Evolutionary conservation across 2,797 vertebrate genomes (phyloP).

Genomic region (Pristis pectinata): DNA sequence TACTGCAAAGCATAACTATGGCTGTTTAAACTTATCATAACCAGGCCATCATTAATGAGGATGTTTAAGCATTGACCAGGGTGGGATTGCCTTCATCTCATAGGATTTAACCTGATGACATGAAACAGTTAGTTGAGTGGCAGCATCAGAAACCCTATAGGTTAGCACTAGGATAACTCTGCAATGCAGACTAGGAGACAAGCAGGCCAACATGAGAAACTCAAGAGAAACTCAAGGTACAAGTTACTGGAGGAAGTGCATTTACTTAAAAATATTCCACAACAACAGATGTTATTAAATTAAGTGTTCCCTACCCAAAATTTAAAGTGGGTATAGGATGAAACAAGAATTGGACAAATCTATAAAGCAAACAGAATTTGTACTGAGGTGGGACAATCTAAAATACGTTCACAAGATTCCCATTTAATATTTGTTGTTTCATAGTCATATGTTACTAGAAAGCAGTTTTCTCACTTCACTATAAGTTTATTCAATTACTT

Average conservation of each 20-base stretch:
- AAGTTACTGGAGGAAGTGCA: neutral
- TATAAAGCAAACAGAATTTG: constrained; percentile 2
- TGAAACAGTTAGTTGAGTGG: neutral
- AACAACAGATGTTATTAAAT: neutral
- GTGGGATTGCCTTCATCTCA: no score
- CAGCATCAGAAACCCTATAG: neutral
- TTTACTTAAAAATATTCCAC: neutral
- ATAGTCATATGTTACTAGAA: constrained; percentile 13
- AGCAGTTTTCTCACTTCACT: constrained; percentile 17
- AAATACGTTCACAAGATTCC: constrained; percentile 13
- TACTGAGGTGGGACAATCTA: neutral
- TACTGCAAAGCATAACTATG: no score
- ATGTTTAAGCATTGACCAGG: no score
- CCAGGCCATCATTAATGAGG: no score
- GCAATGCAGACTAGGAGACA: neutral
- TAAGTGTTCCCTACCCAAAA: neutral
- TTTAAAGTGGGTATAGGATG: neutral
- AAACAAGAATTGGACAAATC: neutral
- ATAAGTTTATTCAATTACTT: constrained; percentile 29
- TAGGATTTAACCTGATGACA: neutral
- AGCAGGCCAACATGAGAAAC: neutral
- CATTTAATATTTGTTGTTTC: constrained; percentile 30
- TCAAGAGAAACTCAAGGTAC: neutral
- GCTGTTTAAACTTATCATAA: no score
- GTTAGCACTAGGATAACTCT: neutral